Evolutionary conservation across 2,797 vertebrate genomes (phyloP), one percentile per base, ranked within the genome.

Genomic region (Gymnoscopelus braueri): DNA sequence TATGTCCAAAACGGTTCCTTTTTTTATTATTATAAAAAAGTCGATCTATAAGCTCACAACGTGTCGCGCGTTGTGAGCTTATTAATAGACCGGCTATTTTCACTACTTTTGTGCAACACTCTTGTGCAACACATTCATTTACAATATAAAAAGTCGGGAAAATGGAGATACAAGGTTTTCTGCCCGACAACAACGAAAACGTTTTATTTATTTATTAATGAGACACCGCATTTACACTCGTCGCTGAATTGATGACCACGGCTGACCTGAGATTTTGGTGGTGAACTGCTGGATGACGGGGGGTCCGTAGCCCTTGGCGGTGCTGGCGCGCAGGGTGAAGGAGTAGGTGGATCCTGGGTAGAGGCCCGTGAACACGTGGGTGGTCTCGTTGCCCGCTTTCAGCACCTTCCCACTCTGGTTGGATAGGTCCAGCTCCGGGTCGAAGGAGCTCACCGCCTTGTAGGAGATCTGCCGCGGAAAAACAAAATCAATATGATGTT

Each of bases 381-480:
- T 95, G 0, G 95, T 98, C 93, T 99, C 98, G 65, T 99, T 99
- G 81, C 96, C 96, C 57, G 94, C 91, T 89, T 99, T 99, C 86
- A 95, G 94, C 58, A 97, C 96, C 82, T 97, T 94, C 74, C 98
- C 98, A 59, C 97, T 99, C 94, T 98, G 97, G 92, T 98, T 97
- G 86, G 97, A 97, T 87, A 99, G 94, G 92, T 99, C 96, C 90
- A 98, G 95, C 89, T 96, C 96, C 10, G 98, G 97, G 93, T 99
- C 98, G 89, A 98, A 98, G 56, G 97, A 99, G 87, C 97, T 98
- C 89, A 99, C 96, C 7, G 97, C 98, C 93, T 98, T 99, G 94
- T 98, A 99, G 77, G 95, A 96, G 87, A 99, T 97, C 98, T 99
- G 91, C 67, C 87, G 88, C 84, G 86, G 84, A 15, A 78, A 55